These are phyloP conservation scores for Nebria salina DNA, from an alignment of 2,888 invertebrate genomes.

Conservation along the genomic window DNA sequence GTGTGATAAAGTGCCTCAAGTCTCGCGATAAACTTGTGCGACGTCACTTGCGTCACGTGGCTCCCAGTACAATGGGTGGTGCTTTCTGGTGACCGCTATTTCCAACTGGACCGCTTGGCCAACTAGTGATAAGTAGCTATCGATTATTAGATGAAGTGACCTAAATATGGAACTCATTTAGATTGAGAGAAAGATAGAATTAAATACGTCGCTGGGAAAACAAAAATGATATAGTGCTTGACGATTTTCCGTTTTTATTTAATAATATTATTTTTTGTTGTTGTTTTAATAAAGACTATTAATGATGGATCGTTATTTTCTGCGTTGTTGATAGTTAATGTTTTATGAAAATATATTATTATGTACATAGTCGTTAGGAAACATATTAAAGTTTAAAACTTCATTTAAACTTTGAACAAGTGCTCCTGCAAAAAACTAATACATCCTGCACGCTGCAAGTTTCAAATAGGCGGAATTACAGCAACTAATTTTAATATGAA, in stretches of 20 bases:
- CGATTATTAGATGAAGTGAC: constrained; percentile 39
- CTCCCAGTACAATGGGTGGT: background rate
- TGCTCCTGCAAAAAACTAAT: too few species aligned
- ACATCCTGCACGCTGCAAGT: too few species aligned
- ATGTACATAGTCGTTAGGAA: too few species aligned
- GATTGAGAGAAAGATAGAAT: constrained; percentile 40
- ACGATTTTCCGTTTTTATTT: background rate
- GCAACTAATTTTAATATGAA: too few species aligned
- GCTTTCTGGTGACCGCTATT: constrained; percentile 20
- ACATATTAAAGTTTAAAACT: too few species aligned
- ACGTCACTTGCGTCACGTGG: constrained; percentile 30
- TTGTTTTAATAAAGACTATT: background rate
- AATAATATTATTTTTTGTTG: background rate
- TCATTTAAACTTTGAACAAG: too few species aligned
- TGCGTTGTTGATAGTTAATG: too few species aligned
- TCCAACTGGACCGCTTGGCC: background rate
- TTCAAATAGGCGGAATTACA: too few species aligned
- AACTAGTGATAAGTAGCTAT: constrained; percentile 38
- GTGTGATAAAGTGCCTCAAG: constrained; percentile 39
- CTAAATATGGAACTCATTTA: constrained; percentile 45
- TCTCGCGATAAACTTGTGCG: constrained; percentile 39
- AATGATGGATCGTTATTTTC: too few species aligned
- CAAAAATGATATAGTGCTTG: background rate
- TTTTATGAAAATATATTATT: too few species aligned
- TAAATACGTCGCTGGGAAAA: constrained; percentile 34